Evolutionary conservation across 2,797 vertebrate genomes (phyloP), one percentile per base, ranked within the genome.

Genomic region (Steatocranus sp.): DNA sequence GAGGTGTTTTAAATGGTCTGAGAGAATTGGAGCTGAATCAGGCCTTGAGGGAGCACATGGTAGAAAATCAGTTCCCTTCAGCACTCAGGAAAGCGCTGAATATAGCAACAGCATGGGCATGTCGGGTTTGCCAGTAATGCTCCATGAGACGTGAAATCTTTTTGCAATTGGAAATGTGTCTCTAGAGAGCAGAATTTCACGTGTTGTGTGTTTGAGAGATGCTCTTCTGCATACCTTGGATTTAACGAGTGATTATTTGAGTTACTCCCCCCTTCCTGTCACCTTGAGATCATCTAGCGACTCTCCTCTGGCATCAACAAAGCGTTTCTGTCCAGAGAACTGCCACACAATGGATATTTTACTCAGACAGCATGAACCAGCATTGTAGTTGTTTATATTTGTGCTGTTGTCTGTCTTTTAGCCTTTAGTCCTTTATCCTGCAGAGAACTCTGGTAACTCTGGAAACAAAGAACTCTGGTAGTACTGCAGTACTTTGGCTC

Each of bases 21-120:
- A 77, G 80, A 51, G 51, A 90, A 36, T 6, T 73, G 75, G 7
- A 89, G 93, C 94, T 95, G 93, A 96, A 89, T 94, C 93, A 93
- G 92, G 89, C 80, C 89, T 75, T 86, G 56, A 88, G 89, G 92
- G 89, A 93, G 84, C 41, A 2, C 49, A 11, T 63, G 49, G 36
- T 74, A 76, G 83, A 78, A 83, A 86, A 92, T 89, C 56, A 30
- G 51, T 81, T 90, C 76, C 86, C 88, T 79, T 49, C 84, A 87
- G 88, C 87, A 8, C 76, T 90, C 53, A 63, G 87, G 87, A 92
- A 92, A 86, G 7, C 15, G 90, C 94, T 94, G 93, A 95, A 91
- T 88, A 58, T 56, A 53, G 82, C 88, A 86, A 90, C 63, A 66
- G 51, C 18, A 4, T 88, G 78, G 87, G 81, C 76, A 34, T 15